These are phyloP conservation scores for Anas bernieri DNA, from an alignment of 2,797 vertebrate species.

Conservation along the genomic window DNA sequence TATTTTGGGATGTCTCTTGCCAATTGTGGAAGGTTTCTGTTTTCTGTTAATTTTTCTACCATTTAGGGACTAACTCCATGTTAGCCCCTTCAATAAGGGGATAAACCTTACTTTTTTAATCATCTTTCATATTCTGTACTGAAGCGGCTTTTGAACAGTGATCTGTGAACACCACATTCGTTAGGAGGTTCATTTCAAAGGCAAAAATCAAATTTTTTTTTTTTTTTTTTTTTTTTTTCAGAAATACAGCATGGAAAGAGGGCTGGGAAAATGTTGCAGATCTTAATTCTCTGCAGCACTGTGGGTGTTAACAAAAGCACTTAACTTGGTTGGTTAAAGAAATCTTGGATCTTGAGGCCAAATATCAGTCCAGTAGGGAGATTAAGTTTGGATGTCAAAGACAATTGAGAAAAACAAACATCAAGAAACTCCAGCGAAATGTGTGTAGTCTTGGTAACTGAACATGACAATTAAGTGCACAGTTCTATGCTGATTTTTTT, in stretches of 20 bases:
- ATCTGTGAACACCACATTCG: background rate
- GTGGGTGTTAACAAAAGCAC: background rate
- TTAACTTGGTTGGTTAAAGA: background rate
- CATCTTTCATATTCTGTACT: background rate
- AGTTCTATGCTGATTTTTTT: background rate
- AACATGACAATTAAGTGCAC: background rate
- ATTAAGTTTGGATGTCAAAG: background rate
- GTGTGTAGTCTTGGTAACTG: rapidly evolving
- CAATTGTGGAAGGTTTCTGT: conserved; percentile 15
- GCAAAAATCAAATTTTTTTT: background rate
- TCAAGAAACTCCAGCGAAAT: background rate
- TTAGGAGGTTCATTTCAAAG: background rate
- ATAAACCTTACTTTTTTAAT: background rate
- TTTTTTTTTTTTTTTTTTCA: background rate
- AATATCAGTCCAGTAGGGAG: background rate
- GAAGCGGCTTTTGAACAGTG: background rate
- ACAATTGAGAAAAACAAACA: background rate
- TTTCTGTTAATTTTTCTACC: conserved; percentile 19
- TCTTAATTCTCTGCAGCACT: background rate
- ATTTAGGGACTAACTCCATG: background rate
- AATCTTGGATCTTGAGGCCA: conserved; percentile 16
- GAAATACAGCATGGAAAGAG: background rate
- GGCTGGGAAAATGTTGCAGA: background rate
- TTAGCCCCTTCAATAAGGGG: background rate
- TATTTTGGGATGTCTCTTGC: conserved; percentile 26